phyloP scores from a whole-genome alignment of 2,797 vertebrate species.

The Oreochromis mossambicus region DNA sequence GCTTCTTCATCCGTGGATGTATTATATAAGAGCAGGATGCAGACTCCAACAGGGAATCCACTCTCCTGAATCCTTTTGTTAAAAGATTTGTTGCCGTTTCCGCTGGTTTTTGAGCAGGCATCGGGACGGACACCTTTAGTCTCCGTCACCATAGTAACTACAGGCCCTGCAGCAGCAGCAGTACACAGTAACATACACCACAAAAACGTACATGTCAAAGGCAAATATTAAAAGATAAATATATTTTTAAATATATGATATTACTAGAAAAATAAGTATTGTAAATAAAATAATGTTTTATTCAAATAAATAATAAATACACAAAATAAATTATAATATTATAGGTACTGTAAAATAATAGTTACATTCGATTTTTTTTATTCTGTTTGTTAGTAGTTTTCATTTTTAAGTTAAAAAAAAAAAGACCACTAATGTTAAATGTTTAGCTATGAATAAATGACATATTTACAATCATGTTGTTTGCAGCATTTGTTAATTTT shows the following conservation, averaged over 20 bases:
- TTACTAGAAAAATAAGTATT: not conserved
- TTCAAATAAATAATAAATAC: not conserved
- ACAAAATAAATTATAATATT: accelerated
- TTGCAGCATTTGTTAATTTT: accelerated
- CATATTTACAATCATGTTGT: not conserved
- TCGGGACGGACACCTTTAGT: not conserved
- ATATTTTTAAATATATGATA: not conserved
- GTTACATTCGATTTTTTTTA: not conserved
- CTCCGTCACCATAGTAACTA: not conserved
- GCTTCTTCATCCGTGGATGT: not conserved
- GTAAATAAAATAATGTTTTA: not conserved
- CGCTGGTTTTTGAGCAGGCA: not conserved
- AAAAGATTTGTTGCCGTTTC: not conserved
- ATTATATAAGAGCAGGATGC: accelerated
- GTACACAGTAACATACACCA: not conserved
- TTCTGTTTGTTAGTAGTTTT: not conserved
- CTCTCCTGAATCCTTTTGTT: not conserved
- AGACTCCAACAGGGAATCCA: not conserved
- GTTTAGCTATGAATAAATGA: not conserved
- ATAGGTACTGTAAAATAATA: not conserved
- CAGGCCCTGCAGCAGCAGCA: not conserved
- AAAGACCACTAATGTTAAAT: not conserved
- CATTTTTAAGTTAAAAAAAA: not conserved
- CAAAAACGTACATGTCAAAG: not conserved
- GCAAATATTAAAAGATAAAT: not conserved